Conservation (phyloP, 2,888 invertebrate genomes). For the Halictus quadricinctus region DNA sequence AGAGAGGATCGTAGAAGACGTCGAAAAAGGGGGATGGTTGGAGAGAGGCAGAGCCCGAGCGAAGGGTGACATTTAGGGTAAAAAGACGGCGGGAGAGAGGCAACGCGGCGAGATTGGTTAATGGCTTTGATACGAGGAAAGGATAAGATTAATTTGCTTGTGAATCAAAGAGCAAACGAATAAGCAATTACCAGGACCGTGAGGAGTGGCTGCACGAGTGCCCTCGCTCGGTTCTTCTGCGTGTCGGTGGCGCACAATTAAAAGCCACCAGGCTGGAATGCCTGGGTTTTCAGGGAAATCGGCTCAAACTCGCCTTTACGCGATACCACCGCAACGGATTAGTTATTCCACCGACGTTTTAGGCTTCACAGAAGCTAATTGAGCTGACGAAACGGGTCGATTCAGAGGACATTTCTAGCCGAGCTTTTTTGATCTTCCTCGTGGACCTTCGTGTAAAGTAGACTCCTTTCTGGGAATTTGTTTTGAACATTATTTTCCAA, state of each 20-base stretch:
- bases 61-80: conserved; percentile 76
- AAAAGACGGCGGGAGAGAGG: conserved; percentile 47
- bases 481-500: background rate
- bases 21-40: conserved; percentile 26
- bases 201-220: conserved; percentile 59
- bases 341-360: background rate
- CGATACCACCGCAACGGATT: background rate
- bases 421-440: background rate
- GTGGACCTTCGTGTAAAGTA: too few species aligned
- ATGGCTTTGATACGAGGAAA: conserved; percentile 78
- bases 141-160: conserved; percentile 79
- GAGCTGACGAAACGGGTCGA: background rate
- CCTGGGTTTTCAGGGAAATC: conserved; percentile 12
- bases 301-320: conserved; percentile 6
- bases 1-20: conserved; percentile 13
- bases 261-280: conserved; percentile 23
- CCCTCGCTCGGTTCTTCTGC: conserved; percentile 48
- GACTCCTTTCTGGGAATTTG: too few species aligned
- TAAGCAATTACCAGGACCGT: conserved; percentile 75
- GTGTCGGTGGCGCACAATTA: conserved; percentile 54
- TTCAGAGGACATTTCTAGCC: background rate
- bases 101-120: conserved; percentile 74
- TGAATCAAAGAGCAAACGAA: conserved; percentile 75
- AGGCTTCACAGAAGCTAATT: conserved; percentile 14
- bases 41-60: conserved; percentile 52